Conservation (phyloP, 2,113 vertebrate genomes). For the Chunga burmeisteri region DNA sequence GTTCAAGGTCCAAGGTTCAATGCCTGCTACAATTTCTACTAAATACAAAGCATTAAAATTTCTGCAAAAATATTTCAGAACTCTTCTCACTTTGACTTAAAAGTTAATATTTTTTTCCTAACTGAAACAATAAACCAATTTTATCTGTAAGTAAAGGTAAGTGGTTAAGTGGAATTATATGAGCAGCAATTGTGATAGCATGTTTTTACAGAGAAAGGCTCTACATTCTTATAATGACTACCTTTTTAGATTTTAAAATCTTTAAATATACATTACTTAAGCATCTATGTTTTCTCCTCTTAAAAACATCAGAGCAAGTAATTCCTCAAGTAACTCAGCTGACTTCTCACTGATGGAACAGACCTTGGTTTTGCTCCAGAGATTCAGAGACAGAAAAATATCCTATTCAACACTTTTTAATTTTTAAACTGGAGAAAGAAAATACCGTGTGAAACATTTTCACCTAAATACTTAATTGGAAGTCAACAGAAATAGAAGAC, state of each 20-base stretch:
- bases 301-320: slow-evolving; percentile 8
- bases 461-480: slow-evolving; percentile 55
- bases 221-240: not conserved
- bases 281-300: not conserved
- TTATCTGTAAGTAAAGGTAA: not conserved
- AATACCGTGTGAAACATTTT: slow-evolving; percentile 37
- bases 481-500: slow-evolving; percentile 20
- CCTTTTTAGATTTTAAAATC: not conserved
- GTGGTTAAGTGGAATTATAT: not conserved
- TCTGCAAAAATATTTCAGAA: not conserved
- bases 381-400: slow-evolving; percentile 18
- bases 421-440: slow-evolving; percentile 47
- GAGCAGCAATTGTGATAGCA: not conserved
- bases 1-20: not conserved
- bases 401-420: slow-evolving; percentile 36
- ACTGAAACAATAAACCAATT: not conserved
- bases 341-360: not conserved
- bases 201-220: not conserved
- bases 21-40: not conserved
- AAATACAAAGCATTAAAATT: not conserved
- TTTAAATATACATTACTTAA: not conserved
- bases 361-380: not conserved
- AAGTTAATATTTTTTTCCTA: not conserved
- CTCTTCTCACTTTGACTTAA: not conserved
- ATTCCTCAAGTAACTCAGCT: slow-evolving; percentile 3